Evolutionary conservation across 2,797 vertebrate species (phyloP), one percentile per base, ranked within the genome.

Genomic region (Sebastes trivittatus): DNA sequence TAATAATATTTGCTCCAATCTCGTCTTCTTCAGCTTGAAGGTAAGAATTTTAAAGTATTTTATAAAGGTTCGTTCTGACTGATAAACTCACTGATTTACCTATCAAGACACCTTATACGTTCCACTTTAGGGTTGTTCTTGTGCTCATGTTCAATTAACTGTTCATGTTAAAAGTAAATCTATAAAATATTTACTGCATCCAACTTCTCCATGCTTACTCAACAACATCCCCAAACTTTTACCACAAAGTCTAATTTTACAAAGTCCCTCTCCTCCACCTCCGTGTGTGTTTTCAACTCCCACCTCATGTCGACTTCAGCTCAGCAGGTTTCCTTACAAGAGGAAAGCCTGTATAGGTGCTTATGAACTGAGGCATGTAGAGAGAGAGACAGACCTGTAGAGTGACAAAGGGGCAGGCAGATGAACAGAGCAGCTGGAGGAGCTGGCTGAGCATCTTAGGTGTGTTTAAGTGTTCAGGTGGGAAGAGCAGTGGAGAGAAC

Each of bases 381-480:
- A 16, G 69, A 16, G 71, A 69, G 69, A 81, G 59, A 16, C 60
- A 27, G 68, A 76, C 66, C 75, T 77, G 87, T 29, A 2, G 72
- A 75, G 81, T 76, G 80, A 81, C 77, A 85, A 82, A 80, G 79
- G 79, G 79, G 60, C 55, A 70, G 25, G 16, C 29, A 36, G 75
- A 84, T 64, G 82, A 91, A 84, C 82, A 80, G 82, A 81, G 83
- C 84, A 81, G 79, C 74, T 72, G 76, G 65, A 87, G 66, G 65
- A 86, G 74, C 74, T 63, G 42, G 34, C 64, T 67, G 81, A 72
- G 84, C 77, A 63, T 85, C 69, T 85, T 83, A 83, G 81, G 77
- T 81, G 77, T 81, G 65, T 86, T 81, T 59, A 78, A 89, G 82
- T 78, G 77, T 68, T 88, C 73, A 82, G 87, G 77, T 88, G 78